A percentile compares a stretch with the other conserved stretches of the same genome.
These are phyloP conservation scores for Romanogobio albipinnatus DNA, from an alignment of 2,113 vertebrate species.

Conservation along the genomic window DNA sequence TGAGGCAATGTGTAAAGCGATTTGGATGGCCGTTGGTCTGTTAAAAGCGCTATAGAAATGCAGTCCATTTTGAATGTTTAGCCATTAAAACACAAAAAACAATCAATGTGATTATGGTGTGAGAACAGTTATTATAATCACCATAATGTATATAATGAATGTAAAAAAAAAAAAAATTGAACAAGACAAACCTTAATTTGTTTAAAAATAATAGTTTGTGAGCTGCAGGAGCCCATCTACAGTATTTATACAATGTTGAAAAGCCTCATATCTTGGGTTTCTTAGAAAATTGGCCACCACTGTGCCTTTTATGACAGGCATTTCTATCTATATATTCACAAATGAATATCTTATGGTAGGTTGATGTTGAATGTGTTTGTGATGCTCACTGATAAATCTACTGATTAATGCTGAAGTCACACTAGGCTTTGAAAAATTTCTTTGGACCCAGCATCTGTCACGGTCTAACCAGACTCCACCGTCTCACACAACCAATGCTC, in stretches of 20 bases:
- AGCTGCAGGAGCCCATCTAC: not conserved
- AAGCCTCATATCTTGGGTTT: not conserved
- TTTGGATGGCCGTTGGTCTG: no score
- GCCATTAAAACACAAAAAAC: not conserved
- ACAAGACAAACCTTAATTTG: not conserved
- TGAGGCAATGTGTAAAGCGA: no score
- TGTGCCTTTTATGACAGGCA: not conserved
- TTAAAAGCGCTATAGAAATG: no score
- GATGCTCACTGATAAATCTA: not conserved
- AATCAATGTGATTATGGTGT: not conserved
- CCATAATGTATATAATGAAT: slow-evolving; percentile 14
- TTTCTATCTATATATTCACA: not conserved
- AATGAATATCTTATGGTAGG: not conserved
- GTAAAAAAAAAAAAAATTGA: no score
- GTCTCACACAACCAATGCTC: no score
- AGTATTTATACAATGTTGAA: not conserved
- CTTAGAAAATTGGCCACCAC: not conserved
- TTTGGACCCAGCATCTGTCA: not conserved
- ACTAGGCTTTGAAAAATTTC: not conserved
- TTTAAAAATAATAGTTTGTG: not conserved
- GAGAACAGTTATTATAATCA: slow-evolving; percentile 1
- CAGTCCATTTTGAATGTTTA: no score
- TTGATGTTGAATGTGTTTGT: not conserved
- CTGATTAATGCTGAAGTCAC: not conserved
- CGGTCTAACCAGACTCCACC: no score